Percentiles rank a stretch among this genome's conserved stretches.
These are phyloP conservation scores for Sarcophaga carnaria DNA, from an alignment of 2,888 invertebrate species.

Conservation along the genomic window DNA sequence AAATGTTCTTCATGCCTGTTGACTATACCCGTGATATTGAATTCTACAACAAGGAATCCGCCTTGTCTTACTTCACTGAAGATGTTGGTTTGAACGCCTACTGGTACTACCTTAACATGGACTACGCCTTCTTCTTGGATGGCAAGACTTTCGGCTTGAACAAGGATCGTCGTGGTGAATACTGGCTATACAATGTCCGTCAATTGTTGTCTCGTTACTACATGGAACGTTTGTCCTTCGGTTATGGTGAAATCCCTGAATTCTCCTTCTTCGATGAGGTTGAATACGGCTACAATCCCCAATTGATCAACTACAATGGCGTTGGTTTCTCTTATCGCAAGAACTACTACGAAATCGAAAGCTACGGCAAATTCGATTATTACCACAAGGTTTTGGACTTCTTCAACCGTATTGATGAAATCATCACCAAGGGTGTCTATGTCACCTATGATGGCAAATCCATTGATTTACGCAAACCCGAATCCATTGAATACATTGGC, in stretches of 20 bases:
- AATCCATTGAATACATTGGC: slow-evolving; percentile 85
- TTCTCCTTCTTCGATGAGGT: slow-evolving; percentile 83
- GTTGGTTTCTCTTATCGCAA: slow-evolving; percentile 84
- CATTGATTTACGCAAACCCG: slow-evolving; percentile 84
- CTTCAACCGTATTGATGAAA: slow-evolving; percentile 82
- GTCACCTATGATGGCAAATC: slow-evolving; percentile 82
- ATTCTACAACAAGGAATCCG: slow-evolving; percentile 83
- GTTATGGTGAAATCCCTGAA: slow-evolving; percentile 84
- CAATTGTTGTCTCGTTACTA: slow-evolving; percentile 86
- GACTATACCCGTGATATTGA: slow-evolving; percentile 84
- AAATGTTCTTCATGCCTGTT: slow-evolving; percentile 77
- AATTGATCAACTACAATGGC: slow-evolving; percentile 84
- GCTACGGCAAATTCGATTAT: slow-evolving; percentile 71
- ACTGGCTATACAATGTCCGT: slow-evolving; percentile 85
- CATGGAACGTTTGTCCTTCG: slow-evolving; percentile 85
- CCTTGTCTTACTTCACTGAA: slow-evolving; percentile 86
- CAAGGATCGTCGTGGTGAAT: slow-evolving; percentile 85
- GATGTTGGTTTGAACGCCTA: slow-evolving; percentile 86
- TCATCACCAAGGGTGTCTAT: slow-evolving; percentile 82
- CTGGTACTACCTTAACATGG: slow-evolving; percentile 84
- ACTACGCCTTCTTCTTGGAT: no score
- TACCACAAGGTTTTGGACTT: slow-evolving; percentile 74
- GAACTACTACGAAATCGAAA: slow-evolving; percentile 75
- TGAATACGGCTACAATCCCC: slow-evolving; percentile 83
- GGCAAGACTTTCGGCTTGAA: slow-evolving; percentile 75